Evolutionary conservation across 2,797 vertebrate species (phyloP).

Genomic region (Simalia tracyae): DNA sequence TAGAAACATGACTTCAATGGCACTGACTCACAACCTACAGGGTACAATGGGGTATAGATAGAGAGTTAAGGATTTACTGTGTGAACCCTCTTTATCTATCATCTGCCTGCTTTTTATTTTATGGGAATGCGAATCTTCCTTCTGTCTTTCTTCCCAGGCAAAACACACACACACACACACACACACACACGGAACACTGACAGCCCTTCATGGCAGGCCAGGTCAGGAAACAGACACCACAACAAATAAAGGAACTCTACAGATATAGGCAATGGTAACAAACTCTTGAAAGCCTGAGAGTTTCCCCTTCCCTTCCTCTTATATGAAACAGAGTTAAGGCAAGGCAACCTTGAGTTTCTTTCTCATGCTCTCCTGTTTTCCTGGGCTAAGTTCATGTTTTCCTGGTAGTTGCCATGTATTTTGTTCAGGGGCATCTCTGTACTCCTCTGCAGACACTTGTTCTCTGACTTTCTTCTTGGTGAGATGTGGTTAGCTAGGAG

Average conservation of each 20-base stretch:
- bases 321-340: neutral
- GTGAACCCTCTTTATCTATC: neutral
- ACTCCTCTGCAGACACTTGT: neutral
- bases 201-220: neutral
- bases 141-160: neutral
- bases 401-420: neutral
- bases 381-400: neutral
- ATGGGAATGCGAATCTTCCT: neutral
- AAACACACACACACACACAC: neutral
- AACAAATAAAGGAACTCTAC: neutral
- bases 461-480: neutral
- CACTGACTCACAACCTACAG: neutral
- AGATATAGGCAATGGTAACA: neutral
- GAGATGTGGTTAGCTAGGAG: neutral
- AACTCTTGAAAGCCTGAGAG: neutral
- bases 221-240: neutral
- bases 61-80: neutral
- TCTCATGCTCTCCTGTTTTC: neutral
- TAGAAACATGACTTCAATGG: neutral
- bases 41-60: neutral
- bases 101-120: neutral
- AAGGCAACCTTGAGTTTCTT: neutral
- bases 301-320: neutral
- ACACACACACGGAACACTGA: neutral
- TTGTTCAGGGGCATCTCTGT: neutral